Evolutionary conservation across 2,888 invertebrate species (phyloP).

Genomic region (Incurvaria masculella): DNA sequence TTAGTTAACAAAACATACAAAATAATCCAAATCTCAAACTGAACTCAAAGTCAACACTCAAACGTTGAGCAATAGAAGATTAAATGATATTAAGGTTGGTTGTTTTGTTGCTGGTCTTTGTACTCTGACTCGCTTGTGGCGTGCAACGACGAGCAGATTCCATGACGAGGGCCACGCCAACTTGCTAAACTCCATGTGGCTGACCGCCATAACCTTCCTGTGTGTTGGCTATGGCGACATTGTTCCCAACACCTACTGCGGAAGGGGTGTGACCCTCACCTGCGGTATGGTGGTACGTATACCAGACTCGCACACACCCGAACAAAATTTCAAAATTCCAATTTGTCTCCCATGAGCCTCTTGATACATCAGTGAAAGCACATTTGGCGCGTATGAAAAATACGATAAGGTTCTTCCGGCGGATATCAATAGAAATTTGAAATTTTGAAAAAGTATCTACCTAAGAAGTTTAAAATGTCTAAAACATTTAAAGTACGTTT

Average conservation of each 20-base stretch:
- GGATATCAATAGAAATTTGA: neutral
- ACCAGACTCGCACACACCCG: constrained; percentile 13
- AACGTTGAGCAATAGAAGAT: too few relatives aligned
- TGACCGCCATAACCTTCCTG: constrained; percentile 99
- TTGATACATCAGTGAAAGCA: too few relatives aligned
- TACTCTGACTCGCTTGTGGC: neutral
- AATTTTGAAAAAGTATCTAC: neutral
- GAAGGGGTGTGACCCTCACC: constrained; percentile 96
- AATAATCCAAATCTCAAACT: too few relatives aligned
- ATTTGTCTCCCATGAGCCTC: neutral
- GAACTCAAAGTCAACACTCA: too few relatives aligned
- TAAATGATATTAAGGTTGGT: neutral
- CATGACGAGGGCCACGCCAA: constrained; percentile 98
- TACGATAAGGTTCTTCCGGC: too few relatives aligned
- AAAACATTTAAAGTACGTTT: neutral
- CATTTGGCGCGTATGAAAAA: too few relatives aligned
- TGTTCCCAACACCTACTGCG: constrained; percentile 99
- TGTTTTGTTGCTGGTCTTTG: neutral
- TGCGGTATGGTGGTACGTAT: constrained; percentile 99
- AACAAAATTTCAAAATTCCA: neutral
- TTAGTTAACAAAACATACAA: too few relatives aligned
- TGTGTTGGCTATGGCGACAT: constrained; percentile 99
- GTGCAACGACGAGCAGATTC: constrained; percentile 76
- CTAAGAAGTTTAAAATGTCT: neutral
- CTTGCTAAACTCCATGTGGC: constrained; percentile 99